Conservation (phyloP, 2,797 vertebrate species). For the Todus mexicanus region DNA sequence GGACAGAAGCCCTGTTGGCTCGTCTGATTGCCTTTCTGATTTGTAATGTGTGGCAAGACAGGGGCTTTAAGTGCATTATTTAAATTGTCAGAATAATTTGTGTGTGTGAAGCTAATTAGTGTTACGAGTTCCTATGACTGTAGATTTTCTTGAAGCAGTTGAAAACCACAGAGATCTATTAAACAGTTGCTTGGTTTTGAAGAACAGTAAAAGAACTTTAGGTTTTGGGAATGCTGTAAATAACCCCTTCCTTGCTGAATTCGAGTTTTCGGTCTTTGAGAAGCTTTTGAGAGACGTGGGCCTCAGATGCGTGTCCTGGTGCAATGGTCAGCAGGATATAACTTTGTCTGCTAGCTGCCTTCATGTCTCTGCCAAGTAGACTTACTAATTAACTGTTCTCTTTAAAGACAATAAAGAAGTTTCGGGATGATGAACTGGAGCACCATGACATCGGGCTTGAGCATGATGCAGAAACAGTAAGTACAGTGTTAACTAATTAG, state of each 20-base stretch:
- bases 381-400: neutral
- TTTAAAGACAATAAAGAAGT: conserved; percentile 87
- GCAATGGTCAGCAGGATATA: rapidly evolving
- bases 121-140: neutral
- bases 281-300: neutral
- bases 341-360: neutral
- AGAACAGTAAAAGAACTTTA: neutral
- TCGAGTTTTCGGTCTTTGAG: neutral
- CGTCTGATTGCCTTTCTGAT: no score
- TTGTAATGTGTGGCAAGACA: no score
- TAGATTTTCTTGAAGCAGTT: neutral
- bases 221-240: neutral
- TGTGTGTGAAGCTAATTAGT: neutral
- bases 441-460: conserved; percentile 92
- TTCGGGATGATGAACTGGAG: conserved; percentile 92
- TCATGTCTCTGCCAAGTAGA: neutral
- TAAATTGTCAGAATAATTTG: neutral
- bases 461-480: conserved; percentile 87
- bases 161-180: neutral
- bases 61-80: no score
- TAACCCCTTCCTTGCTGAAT: neutral
- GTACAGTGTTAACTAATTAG: neutral
- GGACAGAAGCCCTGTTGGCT: neutral
- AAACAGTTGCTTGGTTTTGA: neutral
- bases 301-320: neutral